These are phyloP conservation scores for Melanotaenia parkinsoni DNA, from an alignment of 2,797 vertebrate species.

Conservation along the genomic window DNA sequence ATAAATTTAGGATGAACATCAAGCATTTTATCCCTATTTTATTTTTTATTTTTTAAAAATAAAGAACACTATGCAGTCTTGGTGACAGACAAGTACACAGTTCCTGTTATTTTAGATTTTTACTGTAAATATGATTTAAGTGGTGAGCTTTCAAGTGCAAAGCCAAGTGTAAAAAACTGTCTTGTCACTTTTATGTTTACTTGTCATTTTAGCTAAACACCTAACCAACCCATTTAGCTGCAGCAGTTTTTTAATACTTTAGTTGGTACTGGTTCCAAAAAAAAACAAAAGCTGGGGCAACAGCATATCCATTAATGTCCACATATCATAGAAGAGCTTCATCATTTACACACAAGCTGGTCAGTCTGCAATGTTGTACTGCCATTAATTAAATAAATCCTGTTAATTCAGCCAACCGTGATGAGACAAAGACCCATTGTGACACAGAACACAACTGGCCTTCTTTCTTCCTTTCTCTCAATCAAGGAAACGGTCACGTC, in stretches of 20 bases:
- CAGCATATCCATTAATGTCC: neutral
- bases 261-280: neutral
- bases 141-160: constrained; percentile 11
- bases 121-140: neutral
- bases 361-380: constrained; percentile 42
- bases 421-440: constrained; percentile 81
- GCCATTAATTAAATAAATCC: constrained; percentile 80
- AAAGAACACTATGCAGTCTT: neutral
- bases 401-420: constrained; percentile 77
- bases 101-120: neutral
- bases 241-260: neutral
- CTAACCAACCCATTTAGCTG: neutral
- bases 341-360: constrained; percentile 50
- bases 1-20: neutral
- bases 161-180: constrained; percentile 1
- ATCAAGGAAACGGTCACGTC: constrained; percentile 76
- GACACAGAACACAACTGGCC: constrained; percentile 68
- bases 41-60: too few relatives aligned
- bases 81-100: neutral
- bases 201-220: constrained; percentile 1
- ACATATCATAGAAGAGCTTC: constrained; percentile 19
- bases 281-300: neutral
- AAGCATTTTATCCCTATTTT: neutral
- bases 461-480: constrained; percentile 71
- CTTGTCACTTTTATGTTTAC: constrained; percentile 2